Conservation (phyloP, 2,888 invertebrate genomes). For the Plebejus argus region DNA sequence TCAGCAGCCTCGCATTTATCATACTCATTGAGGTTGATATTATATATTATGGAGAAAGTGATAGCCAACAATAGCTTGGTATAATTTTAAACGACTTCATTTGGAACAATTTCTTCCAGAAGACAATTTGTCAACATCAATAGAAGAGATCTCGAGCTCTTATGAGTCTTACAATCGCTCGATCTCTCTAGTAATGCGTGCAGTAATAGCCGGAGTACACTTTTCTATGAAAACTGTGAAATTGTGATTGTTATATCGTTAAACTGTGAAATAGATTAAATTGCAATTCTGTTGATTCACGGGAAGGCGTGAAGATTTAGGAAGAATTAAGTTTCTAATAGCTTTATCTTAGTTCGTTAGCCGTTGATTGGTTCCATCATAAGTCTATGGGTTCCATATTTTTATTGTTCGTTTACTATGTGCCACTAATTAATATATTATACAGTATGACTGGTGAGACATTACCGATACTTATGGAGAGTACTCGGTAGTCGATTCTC, state of each 20-base stretch:
- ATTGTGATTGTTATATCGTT: slow-evolving; percentile 11
- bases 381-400: too few relatives aligned
- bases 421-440: background rate
- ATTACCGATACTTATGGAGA: too few relatives aligned
- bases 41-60: slow-evolving; percentile 43
- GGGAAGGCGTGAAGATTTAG: slow-evolving; percentile 10
- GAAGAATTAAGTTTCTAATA: background rate
- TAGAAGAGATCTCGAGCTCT: slow-evolving; percentile 8
- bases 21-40: slow-evolving; percentile 43
- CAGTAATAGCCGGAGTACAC: slow-evolving; percentile 3
- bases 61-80: slow-evolving; percentile 28
- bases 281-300: slow-evolving; percentile 6
- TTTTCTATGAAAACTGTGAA: slow-evolving; percentile 22
- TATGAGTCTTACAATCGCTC: background rate
- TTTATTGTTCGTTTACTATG: background rate
- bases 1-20: slow-evolving; percentile 27
- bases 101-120: background rate
- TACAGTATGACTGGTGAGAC: too few relatives aligned
- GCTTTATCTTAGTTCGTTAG: background rate
- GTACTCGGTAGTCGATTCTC: too few relatives aligned
- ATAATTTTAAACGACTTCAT: background rate
- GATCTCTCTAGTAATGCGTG: slow-evolving; percentile 15
- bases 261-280: slow-evolving; percentile 19
- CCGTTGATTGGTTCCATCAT: background rate
- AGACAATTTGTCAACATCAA: slow-evolving; percentile 10